phyloP scores from a whole-genome alignment of 2,797 vertebrate species.

The Botia almorhae region DNA sequence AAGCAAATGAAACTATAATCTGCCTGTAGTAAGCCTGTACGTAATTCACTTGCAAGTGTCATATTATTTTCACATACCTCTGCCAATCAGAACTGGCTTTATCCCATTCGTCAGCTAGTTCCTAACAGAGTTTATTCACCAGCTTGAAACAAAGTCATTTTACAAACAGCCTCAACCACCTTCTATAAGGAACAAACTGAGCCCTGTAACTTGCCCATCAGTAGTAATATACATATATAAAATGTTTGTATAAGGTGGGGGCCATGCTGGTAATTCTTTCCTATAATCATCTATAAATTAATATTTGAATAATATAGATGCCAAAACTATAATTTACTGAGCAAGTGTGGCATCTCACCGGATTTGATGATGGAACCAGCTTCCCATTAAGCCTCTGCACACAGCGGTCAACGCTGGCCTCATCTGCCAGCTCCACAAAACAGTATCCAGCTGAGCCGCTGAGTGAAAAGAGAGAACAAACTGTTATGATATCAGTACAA shows the following conservation, averaged over 20 bases:
- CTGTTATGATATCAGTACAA: not conserved
- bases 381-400: slow-evolving; percentile 84
- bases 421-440: slow-evolving; percentile 84
- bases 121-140: slow-evolving; percentile 83
- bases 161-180: slow-evolving; percentile 74
- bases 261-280: slow-evolving; percentile 43
- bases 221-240: slow-evolving; percentile 39
- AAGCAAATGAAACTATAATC: slow-evolving; percentile 55
- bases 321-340: slow-evolving; percentile 34
- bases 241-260: slow-evolving; percentile 37
- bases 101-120: slow-evolving; percentile 82
- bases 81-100: slow-evolving; percentile 81
- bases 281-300: slow-evolving; percentile 15
- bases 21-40: slow-evolving; percentile 70
- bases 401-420: slow-evolving; percentile 82
- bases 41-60: slow-evolving; percentile 75
- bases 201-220: slow-evolving; percentile 69
- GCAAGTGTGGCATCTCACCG: slow-evolving; percentile 71
- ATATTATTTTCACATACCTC: slow-evolving; percentile 79
- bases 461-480: not conserved
- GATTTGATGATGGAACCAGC: slow-evolving; percentile 83
- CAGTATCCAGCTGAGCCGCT: slow-evolving; percentile 85
- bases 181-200: slow-evolving; percentile 72
- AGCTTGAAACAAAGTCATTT: slow-evolving; percentile 82
- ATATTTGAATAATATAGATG: slow-evolving; percentile 19